Evolutionary conservation across 2,797 vertebrate genomes (phyloP), one percentile per base, ranked within the genome.

Genomic region (Cryptoprocta ferox): DNA sequence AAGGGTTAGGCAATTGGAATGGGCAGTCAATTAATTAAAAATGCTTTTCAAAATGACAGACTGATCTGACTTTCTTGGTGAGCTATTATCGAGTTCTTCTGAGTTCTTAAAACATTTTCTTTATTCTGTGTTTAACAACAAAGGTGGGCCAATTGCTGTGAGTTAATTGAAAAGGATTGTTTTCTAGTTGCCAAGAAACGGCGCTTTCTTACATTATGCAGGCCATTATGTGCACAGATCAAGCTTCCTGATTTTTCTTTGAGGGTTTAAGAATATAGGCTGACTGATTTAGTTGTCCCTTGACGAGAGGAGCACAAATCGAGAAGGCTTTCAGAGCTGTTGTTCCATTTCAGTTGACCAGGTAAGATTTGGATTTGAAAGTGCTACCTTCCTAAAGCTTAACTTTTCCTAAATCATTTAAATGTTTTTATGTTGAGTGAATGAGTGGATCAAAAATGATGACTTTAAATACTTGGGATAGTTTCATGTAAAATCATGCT

Each of bases 131-230:
- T 98, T 98, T 98, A 98, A 97, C 91, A 98, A 97, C 97, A 98
- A 98, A 98, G 98, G 97, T 96, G 90, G 91, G 92, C 97, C 98
- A 98, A 96, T 97, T 97, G 83, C 97, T 97, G 94, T 91, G 73
- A 80, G 63, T 98, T 98, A 98, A 98, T 98, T 98, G 97, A 98
- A 97, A 98, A 97, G 94, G 93, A 97, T 94, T 98, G 98, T 98
- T 98, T 98, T 84, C 96, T 94, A 85, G 98, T 98, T 99, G 98
- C 98, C 98, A 98, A 98, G 98, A 97, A 98, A 98, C 98, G 42
- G 97, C 5, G 26, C 92, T 97, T 98, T 98, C 97, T 98, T 95
- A 0, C 26, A 98, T 98, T 98, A 98, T 97, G 95, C 93, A 95
- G 97, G 83, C 95, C 26, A 95, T 73, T 98, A 95, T 97, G 85